phyloP scores from a whole-genome alignment of 2,888 invertebrate genomes.

The Monopis laevigella region DNA sequence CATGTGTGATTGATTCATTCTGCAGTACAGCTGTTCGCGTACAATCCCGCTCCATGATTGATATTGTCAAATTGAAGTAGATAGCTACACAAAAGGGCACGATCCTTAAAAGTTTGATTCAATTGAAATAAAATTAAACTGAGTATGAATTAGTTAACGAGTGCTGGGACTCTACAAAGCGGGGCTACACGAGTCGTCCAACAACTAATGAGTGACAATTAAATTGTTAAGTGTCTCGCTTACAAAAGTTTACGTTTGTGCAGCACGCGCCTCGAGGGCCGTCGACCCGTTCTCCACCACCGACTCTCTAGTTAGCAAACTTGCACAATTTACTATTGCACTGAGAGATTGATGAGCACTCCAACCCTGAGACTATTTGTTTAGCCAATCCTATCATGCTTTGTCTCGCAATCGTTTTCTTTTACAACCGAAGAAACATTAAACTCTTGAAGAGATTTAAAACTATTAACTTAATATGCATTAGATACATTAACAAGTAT shows the following conservation, averaged over 20 bases:
- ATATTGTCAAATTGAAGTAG: conserved; percentile 20
- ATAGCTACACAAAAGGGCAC: neutral
- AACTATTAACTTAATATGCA: too few species aligned
- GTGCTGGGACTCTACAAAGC: conserved; percentile 23
- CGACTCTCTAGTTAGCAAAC: conserved; percentile 30
- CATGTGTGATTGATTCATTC: conserved; percentile 50
- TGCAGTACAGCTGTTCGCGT: conserved; percentile 36
- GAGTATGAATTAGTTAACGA: conserved; percentile 34
- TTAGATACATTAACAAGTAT: too few species aligned
- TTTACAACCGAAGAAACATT: conserved; percentile 45
- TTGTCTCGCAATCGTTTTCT: conserved; percentile 53
- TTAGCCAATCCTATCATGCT: conserved; percentile 60
- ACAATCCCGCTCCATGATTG: conserved; percentile 35
- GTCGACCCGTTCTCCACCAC: neutral
- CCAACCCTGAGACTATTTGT: conserved; percentile 52
- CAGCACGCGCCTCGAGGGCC: neutral
- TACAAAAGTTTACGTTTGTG: conserved; percentile 45
- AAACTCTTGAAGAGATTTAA: conserved; percentile 23
- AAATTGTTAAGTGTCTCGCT: conserved; percentile 55
- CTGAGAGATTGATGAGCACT: conserved; percentile 57
- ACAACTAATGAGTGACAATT: conserved; percentile 59
- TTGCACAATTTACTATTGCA: conserved; percentile 54
- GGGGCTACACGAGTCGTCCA: conserved; percentile 40
- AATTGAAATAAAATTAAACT: neutral
- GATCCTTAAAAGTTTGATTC: too few species aligned